Evolutionary conservation across 2,113 vertebrate genomes (phyloP), one percentile per base, ranked within the genome.

Genomic region (Xyrauchen texanus): DNA sequence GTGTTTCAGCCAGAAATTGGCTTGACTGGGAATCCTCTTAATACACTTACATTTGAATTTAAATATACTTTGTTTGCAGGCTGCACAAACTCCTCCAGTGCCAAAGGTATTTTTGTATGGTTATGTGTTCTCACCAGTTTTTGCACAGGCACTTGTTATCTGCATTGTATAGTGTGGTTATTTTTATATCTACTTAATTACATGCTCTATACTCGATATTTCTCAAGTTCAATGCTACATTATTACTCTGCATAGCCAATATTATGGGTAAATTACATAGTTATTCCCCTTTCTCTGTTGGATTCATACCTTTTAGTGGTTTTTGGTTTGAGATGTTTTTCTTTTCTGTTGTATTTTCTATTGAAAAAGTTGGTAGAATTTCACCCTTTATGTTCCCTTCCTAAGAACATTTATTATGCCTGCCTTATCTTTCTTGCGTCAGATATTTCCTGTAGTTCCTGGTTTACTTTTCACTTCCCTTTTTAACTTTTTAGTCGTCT

Each of bases 31-130:
- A 92, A 91, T 91, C 90, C 90, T 92, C 90, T 92, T 92, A 91
- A 91, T 92, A 92, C 87, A 86, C 85, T 91, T 81, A 88, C 86
- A 88, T 89, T 92, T 90, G 90, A 92, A 91, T 91, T 89, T 87
- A 92, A 92, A 93, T 91, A 86, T 87, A 88, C 90, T 93, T 89
- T 89, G 82, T 90, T 91, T 91, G 91, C 91, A 88, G 89, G 83
- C 83, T 61, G 81, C 81, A 71, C 63, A 70, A 73, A 84, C 85
- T 88, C 86, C 81, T 71, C 15, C 16, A 15, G n/a, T 65, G 80
- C 73, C 91, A 91, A 92, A 89, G 86, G 90, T 85, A 90, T 91
- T 91, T 90, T 91, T 90, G 88, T 88, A 90, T 86, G 86, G 86
- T 90, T 55, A 77, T 66, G n/a, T 55, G 42, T 66, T 70, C 53